Base-by-base conservation (phyloP, 2,113 vertebrate species). In the Bettongia penicillata region DNA sequence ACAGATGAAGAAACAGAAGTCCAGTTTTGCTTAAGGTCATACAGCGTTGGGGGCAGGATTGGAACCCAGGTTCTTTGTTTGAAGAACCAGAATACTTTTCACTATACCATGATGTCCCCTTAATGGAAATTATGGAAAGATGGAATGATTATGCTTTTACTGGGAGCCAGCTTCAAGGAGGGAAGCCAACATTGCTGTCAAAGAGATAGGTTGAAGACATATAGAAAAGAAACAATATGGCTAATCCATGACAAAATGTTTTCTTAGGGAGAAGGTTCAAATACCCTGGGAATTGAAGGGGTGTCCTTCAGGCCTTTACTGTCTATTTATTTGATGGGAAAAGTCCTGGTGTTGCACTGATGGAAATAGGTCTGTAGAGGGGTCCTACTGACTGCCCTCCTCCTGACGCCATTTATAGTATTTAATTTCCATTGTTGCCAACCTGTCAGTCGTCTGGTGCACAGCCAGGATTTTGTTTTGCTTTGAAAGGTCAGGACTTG, bases 401-500 rank as follows among this genome's bases (percentile, higher is more conserved):
- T 12, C 49, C 7, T 1, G 93, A 49, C 16, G n/a, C n/a, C 95
- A 6, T 91, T 89, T 93, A 95, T 94, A 94, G 53, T 43, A 61
- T 51, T 43, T 51, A 90, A 24, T 93, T 96, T 96, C 93, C 95
- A 51, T 93, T 55, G n/a, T 49, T 93, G 23, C 43, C 47, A 23
- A 90, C 92, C 84, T 91, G 77, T 84, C 90, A 23, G 49, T 97
- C 94, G 77, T 31, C 94, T 94, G 61, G 93, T 91, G 68, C 95
- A 49, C 91, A 4, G 89, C 89, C 91, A 50, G 90, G 90, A 26
- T 48, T 94, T 96, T 96, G 97, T 77, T 89, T 97, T 94, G 51
- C 51, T 49, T 94, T 57, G 61, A 94, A 98, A 98, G 96, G 95
- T 97, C 95, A 97, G 95, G 26, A 52, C 43, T 49, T 51, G 53